Evolutionary conservation across 2,888 invertebrate species (phyloP).

Genomic region (Cecidostiba fungosa): DNA sequence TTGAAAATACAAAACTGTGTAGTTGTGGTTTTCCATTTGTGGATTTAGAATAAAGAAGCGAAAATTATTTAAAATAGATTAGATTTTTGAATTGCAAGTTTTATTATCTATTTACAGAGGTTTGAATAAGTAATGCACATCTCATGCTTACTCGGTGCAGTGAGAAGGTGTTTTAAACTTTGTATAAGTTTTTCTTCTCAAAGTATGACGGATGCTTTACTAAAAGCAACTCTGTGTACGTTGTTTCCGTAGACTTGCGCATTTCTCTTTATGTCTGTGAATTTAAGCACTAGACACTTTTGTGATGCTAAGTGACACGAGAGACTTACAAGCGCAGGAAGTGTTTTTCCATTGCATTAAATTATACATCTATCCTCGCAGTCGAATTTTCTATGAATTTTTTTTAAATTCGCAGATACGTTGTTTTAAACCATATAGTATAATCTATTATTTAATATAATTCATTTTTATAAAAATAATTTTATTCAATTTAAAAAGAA

Average conservation of each 20-base stretch:
- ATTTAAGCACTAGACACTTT: constrained; percentile 9
- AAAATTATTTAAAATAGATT: too few relatives aligned
- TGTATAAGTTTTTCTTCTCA: constrained; percentile 8
- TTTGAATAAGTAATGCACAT: neutral
- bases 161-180: neutral
- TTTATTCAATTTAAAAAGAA: too few relatives aligned
- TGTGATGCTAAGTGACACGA: neutral
- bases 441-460: too few relatives aligned
- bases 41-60: too few relatives aligned
- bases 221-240: constrained; percentile 13
- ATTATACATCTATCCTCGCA: neutral
- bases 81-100: neutral
- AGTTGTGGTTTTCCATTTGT: too few relatives aligned
- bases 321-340: neutral
- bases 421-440: too few relatives aligned
- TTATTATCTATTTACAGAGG: neutral
- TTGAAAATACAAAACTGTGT: too few relatives aligned
- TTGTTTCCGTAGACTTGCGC: neutral
- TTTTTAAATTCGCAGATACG: neutral
- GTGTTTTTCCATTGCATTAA: constrained; percentile 8
- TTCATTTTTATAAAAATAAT: too few relatives aligned
- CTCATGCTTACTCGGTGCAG: neutral
- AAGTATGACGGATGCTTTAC: constrained; percentile 19
- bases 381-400: neutral
- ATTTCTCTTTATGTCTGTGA: constrained; percentile 13